Evolutionary conservation across 2,797 vertebrate genomes (phyloP).

Genomic region (Pangasius larnaudii): DNA sequence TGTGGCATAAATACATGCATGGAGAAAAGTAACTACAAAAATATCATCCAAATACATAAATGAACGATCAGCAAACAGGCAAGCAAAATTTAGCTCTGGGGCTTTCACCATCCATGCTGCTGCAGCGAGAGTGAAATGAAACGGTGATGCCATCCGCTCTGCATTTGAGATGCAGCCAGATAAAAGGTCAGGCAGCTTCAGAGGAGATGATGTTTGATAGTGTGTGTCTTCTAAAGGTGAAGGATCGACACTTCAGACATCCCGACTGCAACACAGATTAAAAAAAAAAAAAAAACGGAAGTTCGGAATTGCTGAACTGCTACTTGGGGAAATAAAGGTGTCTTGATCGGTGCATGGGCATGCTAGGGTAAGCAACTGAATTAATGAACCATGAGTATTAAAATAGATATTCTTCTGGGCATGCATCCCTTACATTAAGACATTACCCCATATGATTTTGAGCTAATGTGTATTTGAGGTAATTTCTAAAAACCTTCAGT

Average conservation of each 20-base stretch:
- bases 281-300: neutral
- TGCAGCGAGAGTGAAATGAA: neutral
- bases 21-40: neutral
- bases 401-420: neutral
- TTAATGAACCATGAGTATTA: neutral
- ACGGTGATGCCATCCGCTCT: neutral
- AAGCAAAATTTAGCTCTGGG: too few species aligned
- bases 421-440: neutral
- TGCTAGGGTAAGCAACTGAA: neutral
- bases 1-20: neutral
- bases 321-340: neutral
- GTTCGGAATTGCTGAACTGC: neutral
- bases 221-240: neutral
- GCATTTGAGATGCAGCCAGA: neutral
- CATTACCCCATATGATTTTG: neutral
- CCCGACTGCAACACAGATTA: neutral
- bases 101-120: neutral
- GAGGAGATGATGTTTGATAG: neutral
- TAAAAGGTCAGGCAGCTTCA: slow-evolving; percentile 8
- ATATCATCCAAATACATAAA: too few species aligned
- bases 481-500: neutral
- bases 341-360: neutral
- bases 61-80: neutral
- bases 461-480: neutral
- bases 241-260: neutral